Conservation (phyloP, 2,888 invertebrate genomes). For the Callimorpha dominula region DNA sequence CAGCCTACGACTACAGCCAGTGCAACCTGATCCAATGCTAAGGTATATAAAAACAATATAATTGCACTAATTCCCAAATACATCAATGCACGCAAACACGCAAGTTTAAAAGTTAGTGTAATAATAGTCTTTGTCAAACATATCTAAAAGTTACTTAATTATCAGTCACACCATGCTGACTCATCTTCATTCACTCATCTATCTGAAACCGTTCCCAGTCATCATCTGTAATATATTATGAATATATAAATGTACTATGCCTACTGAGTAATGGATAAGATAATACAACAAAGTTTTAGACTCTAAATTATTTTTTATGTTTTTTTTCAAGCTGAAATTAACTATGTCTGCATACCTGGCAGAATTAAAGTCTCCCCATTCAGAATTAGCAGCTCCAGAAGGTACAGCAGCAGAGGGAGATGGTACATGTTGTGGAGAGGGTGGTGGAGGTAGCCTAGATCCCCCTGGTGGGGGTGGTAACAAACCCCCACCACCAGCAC, state of each 20-base stretch:
- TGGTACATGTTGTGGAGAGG: conserved; percentile 92
- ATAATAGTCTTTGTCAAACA: neutral
- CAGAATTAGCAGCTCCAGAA: conserved; percentile 82
- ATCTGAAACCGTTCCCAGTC: neutral
- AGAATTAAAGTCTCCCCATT: conserved; percentile 94
- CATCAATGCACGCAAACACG: too few species aligned
- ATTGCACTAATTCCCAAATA: too few species aligned
- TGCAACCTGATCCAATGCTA: too few species aligned
- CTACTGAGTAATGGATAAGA: too few species aligned
- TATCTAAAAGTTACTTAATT: neutral
- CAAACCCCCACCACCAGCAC: conserved; percentile 85
- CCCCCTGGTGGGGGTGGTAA: conserved; percentile 94
- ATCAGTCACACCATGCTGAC: neutral
- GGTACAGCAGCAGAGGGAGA: conserved; percentile 83
- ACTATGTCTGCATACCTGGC: conserved; percentile 79
- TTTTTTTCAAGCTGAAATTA: neutral
- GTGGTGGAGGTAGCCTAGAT: conserved; percentile 91
- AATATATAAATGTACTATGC: too few species aligned
- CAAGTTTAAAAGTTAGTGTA: too few species aligned
- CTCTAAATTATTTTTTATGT: neutral
- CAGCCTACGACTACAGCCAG: too few species aligned
- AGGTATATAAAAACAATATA: too few species aligned
- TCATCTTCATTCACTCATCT: neutral
- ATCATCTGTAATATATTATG: neutral
- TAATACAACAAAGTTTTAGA: neutral